Percentiles rank a stretch among this genome's conserved stretches.
phyloP scores from a whole-genome alignment of 2,113 vertebrate species.

The Montifringilla adamsi region DNA sequence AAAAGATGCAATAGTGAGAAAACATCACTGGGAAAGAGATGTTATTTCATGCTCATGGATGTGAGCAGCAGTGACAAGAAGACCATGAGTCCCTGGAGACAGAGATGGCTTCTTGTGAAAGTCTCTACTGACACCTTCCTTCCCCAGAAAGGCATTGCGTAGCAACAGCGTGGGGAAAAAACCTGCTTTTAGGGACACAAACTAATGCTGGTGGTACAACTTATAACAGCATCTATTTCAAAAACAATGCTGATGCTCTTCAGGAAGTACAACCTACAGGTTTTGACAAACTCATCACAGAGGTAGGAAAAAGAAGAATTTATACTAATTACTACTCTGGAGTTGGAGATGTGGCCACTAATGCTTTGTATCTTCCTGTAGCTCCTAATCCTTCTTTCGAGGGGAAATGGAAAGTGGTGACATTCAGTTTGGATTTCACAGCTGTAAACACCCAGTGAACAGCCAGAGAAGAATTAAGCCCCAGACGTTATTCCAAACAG shows the following conservation, averaged over 20 bases:
- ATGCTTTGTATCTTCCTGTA: not conserved
- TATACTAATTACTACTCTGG: not conserved
- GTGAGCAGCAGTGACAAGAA: not conserved
- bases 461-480: not conserved
- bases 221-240: not conserved
- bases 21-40: not conserved
- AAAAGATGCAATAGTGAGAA: not conserved
- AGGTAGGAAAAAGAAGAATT: not conserved
- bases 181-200: not conserved
- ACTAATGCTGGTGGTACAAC: not conserved
- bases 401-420: not conserved
- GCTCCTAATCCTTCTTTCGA: not conserved
- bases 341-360: not conserved
- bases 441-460: not conserved
- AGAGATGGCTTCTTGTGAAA: not conserved
- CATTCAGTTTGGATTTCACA: not conserved
- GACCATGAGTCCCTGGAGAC: not conserved
- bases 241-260: not conserved
- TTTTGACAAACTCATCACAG: not conserved
- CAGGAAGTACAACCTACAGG: not conserved
- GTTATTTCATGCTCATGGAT: not conserved
- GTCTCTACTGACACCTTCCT: not conserved
- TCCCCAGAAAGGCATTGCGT: not conserved
- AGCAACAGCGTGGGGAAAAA: not conserved
- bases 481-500: not conserved